These are phyloP conservation scores for Chondrosia reniformis DNA, from an alignment of 37 sponge, comb jelly and placozoan genomes.

Conservation along the genomic window DNA sequence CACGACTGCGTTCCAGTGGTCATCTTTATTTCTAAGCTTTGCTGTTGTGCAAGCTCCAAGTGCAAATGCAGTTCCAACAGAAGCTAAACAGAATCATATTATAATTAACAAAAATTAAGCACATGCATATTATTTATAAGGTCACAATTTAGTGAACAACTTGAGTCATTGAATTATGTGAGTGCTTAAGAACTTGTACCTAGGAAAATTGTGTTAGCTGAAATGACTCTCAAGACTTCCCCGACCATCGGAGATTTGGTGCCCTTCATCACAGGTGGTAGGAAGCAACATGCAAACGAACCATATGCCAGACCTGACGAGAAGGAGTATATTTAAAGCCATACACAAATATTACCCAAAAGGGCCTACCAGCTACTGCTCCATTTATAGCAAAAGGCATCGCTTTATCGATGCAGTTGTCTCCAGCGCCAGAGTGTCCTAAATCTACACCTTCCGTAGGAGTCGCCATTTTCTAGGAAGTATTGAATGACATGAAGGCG, in stretches of 20 bases:
- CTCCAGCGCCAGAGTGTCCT: conserved; percentile 55
- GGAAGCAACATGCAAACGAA: conserved; percentile 52
- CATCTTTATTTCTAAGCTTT: conserved; percentile 56
- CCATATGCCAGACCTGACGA: conserved; percentile 49
- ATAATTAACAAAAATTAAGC: neutral
- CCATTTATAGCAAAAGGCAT: conserved; percentile 19
- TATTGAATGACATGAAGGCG: too few species aligned
- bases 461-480: too few species aligned
- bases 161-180: neutral
- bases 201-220: conserved; percentile 35
- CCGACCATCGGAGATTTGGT: conserved; percentile 52
- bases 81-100: conserved; percentile 12
- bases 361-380: conserved; percentile 34
- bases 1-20: conserved; percentile 54
- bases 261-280: conserved; percentile 43
- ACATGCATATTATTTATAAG: neutral
- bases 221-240: conserved; percentile 30
- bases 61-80: conserved; percentile 48
- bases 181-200: conserved; percentile 21
- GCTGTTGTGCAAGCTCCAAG: conserved; percentile 41
- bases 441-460: conserved; percentile 21
- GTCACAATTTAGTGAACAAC: neutral
- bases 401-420: conserved; percentile 44
- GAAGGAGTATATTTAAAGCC: neutral
- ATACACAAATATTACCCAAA: conserved; percentile 7